Evolutionary conservation across 2,113 vertebrate species (phyloP).

Genomic region (Laticauda laticaudata): DNA sequence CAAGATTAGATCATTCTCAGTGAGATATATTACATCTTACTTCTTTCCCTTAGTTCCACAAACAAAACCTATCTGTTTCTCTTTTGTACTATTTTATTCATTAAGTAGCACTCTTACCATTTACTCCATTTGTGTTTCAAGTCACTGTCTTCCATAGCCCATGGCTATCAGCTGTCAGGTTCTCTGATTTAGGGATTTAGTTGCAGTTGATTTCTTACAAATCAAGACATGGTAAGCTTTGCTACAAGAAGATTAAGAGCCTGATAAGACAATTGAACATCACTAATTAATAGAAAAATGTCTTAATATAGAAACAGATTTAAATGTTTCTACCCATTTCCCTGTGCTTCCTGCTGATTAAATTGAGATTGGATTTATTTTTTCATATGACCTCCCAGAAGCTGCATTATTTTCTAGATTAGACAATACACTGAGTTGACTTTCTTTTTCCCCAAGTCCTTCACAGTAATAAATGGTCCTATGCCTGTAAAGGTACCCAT

Average conservation of each 20-base stretch:
- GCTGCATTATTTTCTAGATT: not conserved
- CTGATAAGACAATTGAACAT: not conserved
- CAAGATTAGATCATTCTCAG: too few species aligned
- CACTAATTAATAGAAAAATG: not conserved
- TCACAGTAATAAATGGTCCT: not conserved
- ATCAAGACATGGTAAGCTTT: not conserved
- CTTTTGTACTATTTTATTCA: too few species aligned
- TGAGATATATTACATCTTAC: too few species aligned
- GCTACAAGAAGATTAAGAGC: not conserved
- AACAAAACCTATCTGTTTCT: too few species aligned
- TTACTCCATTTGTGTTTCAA: not conserved
- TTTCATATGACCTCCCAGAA: not conserved
- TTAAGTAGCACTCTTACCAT: not conserved
- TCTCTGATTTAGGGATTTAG: not conserved
- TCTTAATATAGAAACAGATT: not conserved
- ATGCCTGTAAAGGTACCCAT: not conserved
- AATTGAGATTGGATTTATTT: not conserved
- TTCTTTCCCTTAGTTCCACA: too few species aligned
- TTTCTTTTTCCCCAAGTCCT: not conserved
- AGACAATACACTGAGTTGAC: not conserved
- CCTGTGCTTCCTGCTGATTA: not conserved
- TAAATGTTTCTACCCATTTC: not conserved
- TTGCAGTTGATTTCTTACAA: not conserved
- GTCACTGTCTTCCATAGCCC: not conserved
- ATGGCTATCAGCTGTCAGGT: not conserved